Percentiles rank a stretch among this genome's conserved stretches.
Conservation (phyloP, 1,140 invertebrate genomes). For the Pachypeltis micranthus region DNA sequence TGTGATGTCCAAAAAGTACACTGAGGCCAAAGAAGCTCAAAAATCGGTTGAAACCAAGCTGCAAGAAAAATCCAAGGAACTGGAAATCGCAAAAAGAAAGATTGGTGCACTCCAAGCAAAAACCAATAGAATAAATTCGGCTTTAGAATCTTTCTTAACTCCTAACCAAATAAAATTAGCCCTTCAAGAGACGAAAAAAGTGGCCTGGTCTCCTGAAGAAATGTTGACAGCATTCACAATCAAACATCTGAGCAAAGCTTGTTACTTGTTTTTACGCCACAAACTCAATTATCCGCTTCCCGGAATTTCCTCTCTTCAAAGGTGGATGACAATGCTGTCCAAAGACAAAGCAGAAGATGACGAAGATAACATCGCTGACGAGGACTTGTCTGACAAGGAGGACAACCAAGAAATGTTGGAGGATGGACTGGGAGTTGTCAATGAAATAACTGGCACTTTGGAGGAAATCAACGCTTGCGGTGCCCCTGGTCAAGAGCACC, state of each 20-base stretch:
- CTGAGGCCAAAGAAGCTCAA: conserved; percentile 1
- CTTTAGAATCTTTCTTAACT: conserved; percentile 2
- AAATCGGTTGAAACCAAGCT: background rate
- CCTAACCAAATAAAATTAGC: conserved; percentile 9
- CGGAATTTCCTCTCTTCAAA: conserved; percentile 6
- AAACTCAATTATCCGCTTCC: conserved; percentile 12
- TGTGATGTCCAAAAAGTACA: background rate
- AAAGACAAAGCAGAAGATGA: conserved; percentile 3
- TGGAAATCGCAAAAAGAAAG: background rate
- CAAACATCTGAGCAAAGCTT: conserved; percentile 5
- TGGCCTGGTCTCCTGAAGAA: conserved; percentile 6
- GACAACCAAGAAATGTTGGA: background rate
- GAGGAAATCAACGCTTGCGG: background rate
- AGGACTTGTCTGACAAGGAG: background rate
- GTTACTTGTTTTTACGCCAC: conserved; percentile 4
- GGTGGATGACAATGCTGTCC: conserved; percentile 5
- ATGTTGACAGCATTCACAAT: conserved; percentile 12
- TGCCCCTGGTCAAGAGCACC: background rate
- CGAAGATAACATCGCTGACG: background rate
- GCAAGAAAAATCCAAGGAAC: background rate
- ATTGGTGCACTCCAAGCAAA: background rate
- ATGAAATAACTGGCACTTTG: background rate
- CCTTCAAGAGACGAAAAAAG: conserved; percentile 4
- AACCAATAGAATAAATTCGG: background rate
- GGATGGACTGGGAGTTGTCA: background rate